phyloP scores from a whole-genome alignment of 2,888 invertebrate species.

The Pelosia muscerda region DNA sequence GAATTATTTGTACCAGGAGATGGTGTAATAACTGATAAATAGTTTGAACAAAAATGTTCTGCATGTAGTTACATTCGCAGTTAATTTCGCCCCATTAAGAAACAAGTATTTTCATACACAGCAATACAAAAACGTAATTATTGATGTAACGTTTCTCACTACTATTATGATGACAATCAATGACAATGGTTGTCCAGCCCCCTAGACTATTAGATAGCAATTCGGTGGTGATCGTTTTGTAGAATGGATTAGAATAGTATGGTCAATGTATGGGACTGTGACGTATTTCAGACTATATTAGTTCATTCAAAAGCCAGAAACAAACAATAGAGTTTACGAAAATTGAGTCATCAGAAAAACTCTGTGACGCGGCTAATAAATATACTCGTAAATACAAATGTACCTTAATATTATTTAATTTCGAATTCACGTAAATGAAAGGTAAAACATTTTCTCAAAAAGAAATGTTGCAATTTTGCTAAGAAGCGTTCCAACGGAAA shows the following conservation, averaged over 20 bases:
- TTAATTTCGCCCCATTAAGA: not conserved
- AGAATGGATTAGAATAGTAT: too few relatives aligned
- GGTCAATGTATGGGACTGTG: too few relatives aligned
- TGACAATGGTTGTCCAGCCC: not conserved
- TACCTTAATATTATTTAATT: constrained; percentile 24
- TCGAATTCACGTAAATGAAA: constrained; percentile 54
- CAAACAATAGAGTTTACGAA: constrained; percentile 18
- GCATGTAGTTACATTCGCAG: not conserved
- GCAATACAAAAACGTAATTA: not conserved
- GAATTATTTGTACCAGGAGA: not conserved
- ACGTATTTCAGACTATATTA: not conserved
- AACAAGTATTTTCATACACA: not conserved
- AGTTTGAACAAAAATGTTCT: not conserved
- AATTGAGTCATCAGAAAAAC: constrained; percentile 12
- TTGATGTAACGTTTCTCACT: not conserved
- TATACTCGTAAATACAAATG: too few relatives aligned
- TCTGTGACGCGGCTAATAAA: too few relatives aligned
- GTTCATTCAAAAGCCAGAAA: constrained; percentile 26
- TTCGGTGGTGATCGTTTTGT: too few relatives aligned
- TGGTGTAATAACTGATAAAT: not conserved
- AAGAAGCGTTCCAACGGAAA: constrained; percentile 76
- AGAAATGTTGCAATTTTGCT: constrained; percentile 66
- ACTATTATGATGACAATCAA: not conserved
- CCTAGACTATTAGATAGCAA: too few relatives aligned
- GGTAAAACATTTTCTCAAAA: constrained; percentile 61